phyloP scores from a whole-genome alignment of 1,140 invertebrate species.

The Propsilocerus akamusi region DNA sequence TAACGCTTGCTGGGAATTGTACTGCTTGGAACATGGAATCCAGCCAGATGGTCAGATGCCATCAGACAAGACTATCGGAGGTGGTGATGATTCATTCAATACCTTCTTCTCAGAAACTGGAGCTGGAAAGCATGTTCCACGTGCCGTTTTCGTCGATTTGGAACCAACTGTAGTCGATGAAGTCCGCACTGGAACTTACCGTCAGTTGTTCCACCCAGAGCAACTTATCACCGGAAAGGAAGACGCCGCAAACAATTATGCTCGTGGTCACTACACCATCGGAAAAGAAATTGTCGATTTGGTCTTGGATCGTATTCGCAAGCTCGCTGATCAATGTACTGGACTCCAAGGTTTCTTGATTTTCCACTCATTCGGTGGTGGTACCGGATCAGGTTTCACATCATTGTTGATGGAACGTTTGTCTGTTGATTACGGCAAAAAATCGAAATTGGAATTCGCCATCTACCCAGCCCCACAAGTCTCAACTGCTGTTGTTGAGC shows the following conservation, averaged over 20 bases:
- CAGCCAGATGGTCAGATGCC: constrained; percentile 51
- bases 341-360: constrained; percentile 76
- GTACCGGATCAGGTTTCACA: constrained; percentile 75
- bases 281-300: constrained; percentile 74
- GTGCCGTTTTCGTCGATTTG: constrained; percentile 71
- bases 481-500: constrained; percentile 77
- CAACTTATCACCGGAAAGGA: constrained; percentile 74
- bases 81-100: constrained; percentile 59
- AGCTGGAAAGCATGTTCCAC: constrained; percentile 68
- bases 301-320: constrained; percentile 58
- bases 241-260: constrained; percentile 80
- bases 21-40: constrained; percentile 76
- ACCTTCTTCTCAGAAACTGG: constrained; percentile 80
- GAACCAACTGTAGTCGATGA: constrained; percentile 80
- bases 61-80: constrained; percentile 49
- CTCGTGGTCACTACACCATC: constrained; percentile 79
- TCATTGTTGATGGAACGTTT: constrained; percentile 74
- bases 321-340: constrained; percentile 71
- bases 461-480: constrained; percentile 81
- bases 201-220: constrained; percentile 71
- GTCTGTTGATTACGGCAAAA: constrained; percentile 76
- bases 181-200: constrained; percentile 64
- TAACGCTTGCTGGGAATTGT: constrained; percentile 72
- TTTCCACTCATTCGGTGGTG: constrained; percentile 78
- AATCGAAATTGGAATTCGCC: constrained; percentile 74